Evolutionary conservation across 1,140 invertebrate species (phyloP), one percentile per base, ranked within the genome.

Genomic region (Dreissena rostriformis): DNA sequence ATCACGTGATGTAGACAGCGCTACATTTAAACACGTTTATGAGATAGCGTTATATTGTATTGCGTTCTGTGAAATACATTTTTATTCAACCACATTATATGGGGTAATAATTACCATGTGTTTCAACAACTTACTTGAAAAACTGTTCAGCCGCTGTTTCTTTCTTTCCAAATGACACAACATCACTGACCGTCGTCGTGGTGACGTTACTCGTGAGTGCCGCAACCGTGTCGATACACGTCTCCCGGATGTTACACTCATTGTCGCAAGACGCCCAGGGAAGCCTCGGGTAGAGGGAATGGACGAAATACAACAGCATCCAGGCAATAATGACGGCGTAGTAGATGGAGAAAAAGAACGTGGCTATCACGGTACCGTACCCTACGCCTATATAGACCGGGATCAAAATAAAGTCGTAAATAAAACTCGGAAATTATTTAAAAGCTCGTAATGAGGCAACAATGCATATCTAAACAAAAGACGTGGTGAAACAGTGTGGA

Each of bases 321-420:
- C 98, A 98, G 19, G 97, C 97, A 76, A 99, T 97, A 89, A 99
- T 98, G 0, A 98, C 98, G 93, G 99, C 99, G 94, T 99, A 99
- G 93, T 98, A 99, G 96, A 98, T 75, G 19, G 70, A 28, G 26
- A 72, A 77, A 0, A 87, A 15, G 67, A 63, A 84, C 11, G 88
- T 89, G 1, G 85, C 70, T 8, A 88, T 72, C 12, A 88, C 63
- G 68, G 88, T 87, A 8, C 82, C 84, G 19, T 68, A 86, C 17
- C 89, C 89, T 14, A 86, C 53, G 51, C 89, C 89, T 87, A 39
- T 39, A 22, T 14, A 82, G 8, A 22, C 39, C 12, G 17, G 26
- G 63, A 75, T n/a, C 19, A 39, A 71, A 19, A 49, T 71, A 4
- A 63, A n/a, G 61, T 39, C 8, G 39, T 39, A 5, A 5, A 39